A percentile compares a stretch with the other conserved stretches of the same genome.
phyloP scores from a whole-genome alignment of 37 sponge, comb jelly and placozoan species.

The Aplysina aerophoba region DNA sequence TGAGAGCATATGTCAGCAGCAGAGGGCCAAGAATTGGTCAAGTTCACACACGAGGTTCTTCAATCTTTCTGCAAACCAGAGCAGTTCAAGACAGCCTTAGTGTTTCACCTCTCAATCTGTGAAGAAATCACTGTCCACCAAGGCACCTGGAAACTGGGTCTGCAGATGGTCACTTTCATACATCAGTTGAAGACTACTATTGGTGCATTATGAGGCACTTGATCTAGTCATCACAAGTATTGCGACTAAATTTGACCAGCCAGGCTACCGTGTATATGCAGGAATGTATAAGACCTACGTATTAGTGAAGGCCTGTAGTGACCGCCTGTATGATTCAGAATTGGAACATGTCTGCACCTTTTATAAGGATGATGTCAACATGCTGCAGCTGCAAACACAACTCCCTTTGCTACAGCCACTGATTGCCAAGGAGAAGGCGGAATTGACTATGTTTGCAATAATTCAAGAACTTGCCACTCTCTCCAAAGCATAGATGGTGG shows the following conservation, averaged over 20 bases:
- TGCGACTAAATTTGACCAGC: conserved; percentile 17
- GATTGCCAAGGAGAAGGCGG: not conserved
- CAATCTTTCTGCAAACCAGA: no score
- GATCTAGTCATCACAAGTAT: conserved; percentile 31
- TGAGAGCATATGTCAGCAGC: no score
- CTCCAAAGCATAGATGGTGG: conserved; percentile 1
- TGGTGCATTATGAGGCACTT: conserved; percentile 9
- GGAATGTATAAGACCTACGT: conserved; percentile 31
- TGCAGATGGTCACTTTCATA: conserved; percentile 3
- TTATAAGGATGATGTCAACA: not conserved
- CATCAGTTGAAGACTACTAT: conserved; percentile 9
- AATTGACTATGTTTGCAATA: conserved; percentile 3
- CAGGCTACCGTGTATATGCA: conserved; percentile 10
- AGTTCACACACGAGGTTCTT: no score
- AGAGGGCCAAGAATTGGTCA: no score
- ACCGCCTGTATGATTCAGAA: not conserved
- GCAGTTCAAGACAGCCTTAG: no score
- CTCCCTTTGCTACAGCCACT: conserved; percentile 7
- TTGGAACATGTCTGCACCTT: not conserved
- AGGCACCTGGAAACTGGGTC: conserved; percentile 25
- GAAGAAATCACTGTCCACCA: conserved; percentile 24
- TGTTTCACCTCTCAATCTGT: conserved; percentile 1
- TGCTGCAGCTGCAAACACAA: conserved; percentile 15
- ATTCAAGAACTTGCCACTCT: not conserved
- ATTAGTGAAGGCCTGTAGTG: conserved; percentile 32